Base-by-base conservation (phyloP, 2,888 invertebrate species). In the Andricus quercusramuli region DNA sequence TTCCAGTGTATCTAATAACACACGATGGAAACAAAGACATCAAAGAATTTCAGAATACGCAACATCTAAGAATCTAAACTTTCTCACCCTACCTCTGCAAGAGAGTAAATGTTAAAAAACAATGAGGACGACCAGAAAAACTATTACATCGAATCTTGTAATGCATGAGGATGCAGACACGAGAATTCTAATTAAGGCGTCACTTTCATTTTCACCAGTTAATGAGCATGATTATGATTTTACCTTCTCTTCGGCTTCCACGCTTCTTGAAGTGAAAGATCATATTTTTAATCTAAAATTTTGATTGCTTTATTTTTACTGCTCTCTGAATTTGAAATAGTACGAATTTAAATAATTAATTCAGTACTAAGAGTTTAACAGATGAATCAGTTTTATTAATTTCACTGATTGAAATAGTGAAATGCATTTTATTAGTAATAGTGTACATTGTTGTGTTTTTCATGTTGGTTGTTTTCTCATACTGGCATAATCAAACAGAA, bases 211-310 rank as follows among this genome's bases (percentile, higher is more conserved):
- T 62, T 64, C 29, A 64, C 29, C 17, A 22, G 64, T 22, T 56
- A 29, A 29, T 64, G 29, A 64, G 22, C 64, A 64, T 74, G 56
- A 74, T 74, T 32, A 74, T 51, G 11, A 32, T 56, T 8, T 20
- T n/a, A 74, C 56, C 56, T 74, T 32, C 74, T 47, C 47, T 47
- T 47, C 47, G 17, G 29, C 44, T 70, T 70, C 25, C 25, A 29
- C 9, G 22, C 20, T 44, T 22, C 44, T 22, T 47, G 20, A 29
- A 29, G 32, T 65, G 8, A 37, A 20, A 25, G 17, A 47, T 47
- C 47, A 6, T 6, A 17, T 17, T 25, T 47, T 17, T 47, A 47
- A 47, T 47, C 8, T 59, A 6, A 59, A 22, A 59, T 59, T 22
- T 22, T 13, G 3, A 22, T 22, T 47, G 47, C 1, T 47, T 17